Conservation (phyloP, 2,888 invertebrate species). For the Hyalella azteca region DNA sequence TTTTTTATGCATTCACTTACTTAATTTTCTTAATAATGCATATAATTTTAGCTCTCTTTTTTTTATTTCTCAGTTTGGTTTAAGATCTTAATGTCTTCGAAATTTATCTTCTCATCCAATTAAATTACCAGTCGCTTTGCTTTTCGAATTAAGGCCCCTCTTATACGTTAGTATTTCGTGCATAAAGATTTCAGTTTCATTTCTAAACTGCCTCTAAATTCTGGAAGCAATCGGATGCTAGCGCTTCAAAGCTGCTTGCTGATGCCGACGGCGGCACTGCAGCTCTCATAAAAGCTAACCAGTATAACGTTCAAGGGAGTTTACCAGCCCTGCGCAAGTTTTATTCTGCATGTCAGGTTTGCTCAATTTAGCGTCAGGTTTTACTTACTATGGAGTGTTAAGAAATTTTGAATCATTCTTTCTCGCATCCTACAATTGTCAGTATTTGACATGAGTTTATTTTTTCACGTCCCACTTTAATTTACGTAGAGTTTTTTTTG, state of each 20-base stretch:
- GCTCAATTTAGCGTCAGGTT: background rate
- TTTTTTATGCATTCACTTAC: too few relatives aligned
- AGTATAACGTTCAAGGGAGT: background rate
- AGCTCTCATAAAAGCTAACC: constrained; percentile 23
- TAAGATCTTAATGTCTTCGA: background rate
- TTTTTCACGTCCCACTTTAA: too few relatives aligned
- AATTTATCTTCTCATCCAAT: too few relatives aligned
- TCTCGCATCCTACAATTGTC: background rate
- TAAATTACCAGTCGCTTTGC: too few relatives aligned
- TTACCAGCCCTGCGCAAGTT: background rate
- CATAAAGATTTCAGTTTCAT: background rate
- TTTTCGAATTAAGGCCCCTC: background rate
- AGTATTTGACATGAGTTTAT: too few relatives aligned
- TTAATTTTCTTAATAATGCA: too few relatives aligned
- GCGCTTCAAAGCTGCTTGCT: background rate
- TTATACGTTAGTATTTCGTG: background rate
- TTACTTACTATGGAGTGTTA: background rate
- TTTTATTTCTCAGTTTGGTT: background rate
- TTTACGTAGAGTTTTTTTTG: background rate
- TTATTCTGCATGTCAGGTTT: background rate
- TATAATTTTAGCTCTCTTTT: too few relatives aligned
- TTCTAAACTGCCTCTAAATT: background rate
- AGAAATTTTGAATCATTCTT: background rate
- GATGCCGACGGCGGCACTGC: background rate
- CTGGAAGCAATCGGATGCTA: background rate